Evolutionary conservation across 1,140 invertebrate genomes (phyloP), one percentile per base, ranked within the genome.

Genomic region (Heliconius melpomene): DNA sequence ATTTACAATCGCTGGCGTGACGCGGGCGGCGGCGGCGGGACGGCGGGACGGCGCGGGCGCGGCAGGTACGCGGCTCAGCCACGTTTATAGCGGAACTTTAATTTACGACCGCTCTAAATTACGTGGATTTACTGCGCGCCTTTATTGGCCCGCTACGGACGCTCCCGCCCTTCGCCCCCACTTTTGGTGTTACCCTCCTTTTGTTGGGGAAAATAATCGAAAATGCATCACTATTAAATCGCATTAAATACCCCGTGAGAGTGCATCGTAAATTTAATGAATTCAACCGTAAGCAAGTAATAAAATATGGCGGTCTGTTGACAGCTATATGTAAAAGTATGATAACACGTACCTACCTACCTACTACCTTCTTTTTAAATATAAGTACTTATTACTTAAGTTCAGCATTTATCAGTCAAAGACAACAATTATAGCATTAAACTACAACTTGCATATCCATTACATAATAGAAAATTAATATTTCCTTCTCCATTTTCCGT

Each of bases 31-130:
- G 81, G 85, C 74, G 78, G 78, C 82, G 81, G 46, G 11, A 13
- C 13, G 40, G 40, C 82, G 84, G 75, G 72, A 79, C 46, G 81
- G 83, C 77, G 84, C 81, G 79, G 82, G 86, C 78, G 86, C 79
- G 86, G 82, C 84, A 86, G 87, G 84, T 83, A 85, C 89, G 89
- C 84, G 87, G 87, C 88, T 88, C 83, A 86, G 86, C 88, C 86
- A 86, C 86, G 85, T 93, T 93, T 94, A 94, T 92, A 94, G 93
- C 91, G 88, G 91, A 92, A 94, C 91, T 91, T 87, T 93, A 91
- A 93, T 94, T 93, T 94, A 94, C 83, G 82, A 87, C 89, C 86
- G 91, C 92, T 91, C 93, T 93, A 94, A 94, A 94, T 93, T 91
- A 93, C 91, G 90, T 92, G 90, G 91, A 93, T 93, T 93, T 93